A percentile compares a stretch with the other conserved stretches of the same genome.
phyloP scores from a whole-genome alignment of 2,888 invertebrate genomes.

The Melanostoma mellinum region DNA sequence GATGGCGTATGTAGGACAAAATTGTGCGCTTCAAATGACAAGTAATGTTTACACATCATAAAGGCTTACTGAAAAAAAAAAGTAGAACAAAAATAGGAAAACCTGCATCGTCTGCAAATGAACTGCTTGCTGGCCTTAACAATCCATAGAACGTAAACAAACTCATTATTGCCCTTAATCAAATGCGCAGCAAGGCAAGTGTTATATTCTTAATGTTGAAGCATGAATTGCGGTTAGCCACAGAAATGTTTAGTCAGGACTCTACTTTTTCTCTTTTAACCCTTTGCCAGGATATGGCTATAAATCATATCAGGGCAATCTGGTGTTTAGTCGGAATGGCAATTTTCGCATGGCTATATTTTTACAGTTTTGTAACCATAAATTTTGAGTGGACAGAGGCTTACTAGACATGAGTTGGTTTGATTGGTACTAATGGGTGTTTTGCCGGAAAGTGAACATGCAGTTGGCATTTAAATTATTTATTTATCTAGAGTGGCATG shows the following conservation, averaged over 20 bases:
- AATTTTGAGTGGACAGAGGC: conserved; percentile 28
- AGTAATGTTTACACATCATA: conserved; percentile 60
- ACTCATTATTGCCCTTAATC: conserved; percentile 59
- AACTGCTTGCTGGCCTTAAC: conserved; percentile 29
- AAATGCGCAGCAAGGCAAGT: conserved; percentile 41
- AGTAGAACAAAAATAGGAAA: conserved; percentile 3
- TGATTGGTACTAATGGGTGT: conserved; percentile 37
- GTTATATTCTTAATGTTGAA: conserved; percentile 12
- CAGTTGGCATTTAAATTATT: conserved; percentile 29
- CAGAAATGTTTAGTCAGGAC: conserved; percentile 14
- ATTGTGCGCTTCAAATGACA: conserved; percentile 47
- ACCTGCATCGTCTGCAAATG: conserved; percentile 41
- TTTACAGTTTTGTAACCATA: conserved; percentile 22
- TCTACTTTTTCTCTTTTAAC: not conserved
- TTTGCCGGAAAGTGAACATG: conserved; percentile 21
- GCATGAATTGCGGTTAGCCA: conserved; percentile 14
- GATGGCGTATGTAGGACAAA: conserved; percentile 17
- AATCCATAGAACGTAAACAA: conserved; percentile 55
- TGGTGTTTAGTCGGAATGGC: conserved; percentile 30
- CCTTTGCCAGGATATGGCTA: conserved; percentile 22
- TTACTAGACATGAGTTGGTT: conserved; percentile 20
- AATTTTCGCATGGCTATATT: conserved; percentile 19
- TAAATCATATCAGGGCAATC: conserved; percentile 53
- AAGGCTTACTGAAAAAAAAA: conserved; percentile 39
- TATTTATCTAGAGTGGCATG: conserved; percentile 13